Conservation (phyloP, 2,797 vertebrate genomes). For the Semaprochilodus insignis region DNA sequence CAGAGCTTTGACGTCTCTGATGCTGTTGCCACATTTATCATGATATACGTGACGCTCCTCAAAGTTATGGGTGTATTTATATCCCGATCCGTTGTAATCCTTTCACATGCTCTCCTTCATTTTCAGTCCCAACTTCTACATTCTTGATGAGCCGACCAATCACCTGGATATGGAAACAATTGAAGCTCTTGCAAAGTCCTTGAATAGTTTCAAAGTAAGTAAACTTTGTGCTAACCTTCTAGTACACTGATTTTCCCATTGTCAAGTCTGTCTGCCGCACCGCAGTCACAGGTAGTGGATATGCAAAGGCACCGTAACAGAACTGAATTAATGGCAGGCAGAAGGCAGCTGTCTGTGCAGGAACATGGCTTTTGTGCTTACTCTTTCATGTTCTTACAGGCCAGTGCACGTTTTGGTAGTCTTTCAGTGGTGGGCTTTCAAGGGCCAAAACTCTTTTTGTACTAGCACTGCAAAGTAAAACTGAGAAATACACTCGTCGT, state of each 20-base stretch:
- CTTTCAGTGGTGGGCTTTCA: background rate
- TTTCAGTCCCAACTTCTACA: slow-evolving; percentile 95
- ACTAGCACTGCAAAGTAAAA: background rate
- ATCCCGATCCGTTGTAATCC: background rate
- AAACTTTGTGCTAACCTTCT: background rate
- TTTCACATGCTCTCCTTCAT: slow-evolving; percentile 21
- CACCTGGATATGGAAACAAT: slow-evolving; percentile 99
- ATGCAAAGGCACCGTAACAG: background rate
- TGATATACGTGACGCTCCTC: background rate
- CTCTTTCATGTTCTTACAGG: background rate
- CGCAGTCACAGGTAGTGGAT: background rate
- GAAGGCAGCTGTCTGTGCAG: background rate
- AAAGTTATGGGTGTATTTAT: background rate
- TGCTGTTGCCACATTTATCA: background rate
- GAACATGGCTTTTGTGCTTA: background rate
- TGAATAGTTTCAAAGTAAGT: slow-evolving; percentile 89
- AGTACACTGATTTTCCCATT: background rate
- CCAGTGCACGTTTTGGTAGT: background rate
- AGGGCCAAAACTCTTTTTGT: background rate
- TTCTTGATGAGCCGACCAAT: slow-evolving; percentile 96
- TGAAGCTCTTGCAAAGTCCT: slow-evolving; percentile 90
- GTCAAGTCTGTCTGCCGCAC: background rate
- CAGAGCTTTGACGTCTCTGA: background rate
- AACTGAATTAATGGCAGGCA: too few species aligned
- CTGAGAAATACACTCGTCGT: too few species aligned